A percentile compares a stretch with the other conserved stretches of the same genome.
Conservation (phyloP, 1,140 invertebrate genomes). For the Penaeus vannamei region DNA sequence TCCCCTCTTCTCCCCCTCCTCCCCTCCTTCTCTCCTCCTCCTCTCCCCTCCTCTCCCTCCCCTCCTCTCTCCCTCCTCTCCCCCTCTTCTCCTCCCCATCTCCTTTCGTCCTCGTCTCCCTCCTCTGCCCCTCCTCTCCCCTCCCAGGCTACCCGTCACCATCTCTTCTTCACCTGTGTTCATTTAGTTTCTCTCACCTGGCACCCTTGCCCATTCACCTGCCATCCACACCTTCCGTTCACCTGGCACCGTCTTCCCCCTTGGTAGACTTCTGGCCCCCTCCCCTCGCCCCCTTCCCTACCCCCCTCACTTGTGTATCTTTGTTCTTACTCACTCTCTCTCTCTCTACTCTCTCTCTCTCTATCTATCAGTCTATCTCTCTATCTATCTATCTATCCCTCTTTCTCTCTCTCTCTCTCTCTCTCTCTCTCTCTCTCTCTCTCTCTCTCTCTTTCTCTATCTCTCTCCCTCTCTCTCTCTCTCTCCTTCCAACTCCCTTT, state of each 20-base stretch:
- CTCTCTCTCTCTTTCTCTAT: neutral
- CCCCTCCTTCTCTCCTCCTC: neutral
- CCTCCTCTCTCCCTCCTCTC: neutral
- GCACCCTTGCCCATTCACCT: neutral
- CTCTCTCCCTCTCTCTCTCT: neutral
- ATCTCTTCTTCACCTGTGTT: neutral
- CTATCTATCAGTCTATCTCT: neutral
- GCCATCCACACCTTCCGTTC: neutral
- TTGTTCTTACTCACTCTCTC: neutral
- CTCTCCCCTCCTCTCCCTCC: no score
- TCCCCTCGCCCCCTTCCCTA: neutral
- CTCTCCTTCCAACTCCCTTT: neutral
- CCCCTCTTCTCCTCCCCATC: no score
- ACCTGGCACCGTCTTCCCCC: neutral
- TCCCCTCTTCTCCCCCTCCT: neutral
- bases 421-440: neutral
- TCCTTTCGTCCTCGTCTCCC: no score
- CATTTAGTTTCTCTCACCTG: neutral
- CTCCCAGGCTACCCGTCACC: no score
- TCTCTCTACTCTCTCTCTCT: neutral
- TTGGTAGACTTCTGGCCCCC: neutral
- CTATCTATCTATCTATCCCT: neutral
- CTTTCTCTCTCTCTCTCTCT: constrained; percentile 19
- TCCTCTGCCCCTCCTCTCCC: no score
- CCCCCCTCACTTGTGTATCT: neutral